Evolutionary conservation across 2,888 invertebrate genomes (phyloP).

Genomic region (Gisinianus flammeolus): DNA sequence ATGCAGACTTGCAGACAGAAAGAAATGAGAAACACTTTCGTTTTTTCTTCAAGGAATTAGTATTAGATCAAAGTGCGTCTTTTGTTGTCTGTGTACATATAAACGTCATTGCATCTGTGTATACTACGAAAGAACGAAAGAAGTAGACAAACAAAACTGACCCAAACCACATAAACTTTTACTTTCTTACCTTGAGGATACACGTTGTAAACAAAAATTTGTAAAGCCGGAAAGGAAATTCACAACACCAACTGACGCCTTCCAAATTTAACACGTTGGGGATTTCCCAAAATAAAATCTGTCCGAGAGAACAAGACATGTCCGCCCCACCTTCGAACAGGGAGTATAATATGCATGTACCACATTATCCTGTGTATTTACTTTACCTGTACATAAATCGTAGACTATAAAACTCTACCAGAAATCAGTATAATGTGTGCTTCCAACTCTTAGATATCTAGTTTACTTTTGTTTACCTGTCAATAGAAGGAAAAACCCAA

Average conservation of each 20-base stretch:
- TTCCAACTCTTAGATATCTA: no score
- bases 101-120: background rate
- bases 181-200: slow-evolving; percentile 37
- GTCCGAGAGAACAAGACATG: no score
- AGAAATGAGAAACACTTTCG: slow-evolving; percentile 21
- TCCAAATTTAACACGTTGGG: slow-evolving; percentile 4
- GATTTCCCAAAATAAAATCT: slow-evolving; percentile 17
- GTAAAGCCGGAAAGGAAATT: slow-evolving; percentile 35
- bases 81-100: background rate
- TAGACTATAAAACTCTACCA: no score
- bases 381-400: background rate
- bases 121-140: background rate
- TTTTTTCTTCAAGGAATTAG: slow-evolving; percentile 23
- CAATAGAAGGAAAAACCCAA: no score
- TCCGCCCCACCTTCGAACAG: no score
- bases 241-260: slow-evolving; percentile 2
- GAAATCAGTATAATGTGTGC: no score
- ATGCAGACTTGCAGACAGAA: background rate
- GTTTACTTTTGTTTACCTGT: no score
- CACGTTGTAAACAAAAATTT: slow-evolving; percentile 25
- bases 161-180: slow-evolving; percentile 34
- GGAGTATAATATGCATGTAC: background rate
- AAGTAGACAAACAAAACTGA: slow-evolving; percentile 32
- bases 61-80: background rate
- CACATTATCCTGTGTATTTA: background rate